phyloP scores from a whole-genome alignment of 2,113 vertebrate genomes.

The Orcinus orca region DNA sequence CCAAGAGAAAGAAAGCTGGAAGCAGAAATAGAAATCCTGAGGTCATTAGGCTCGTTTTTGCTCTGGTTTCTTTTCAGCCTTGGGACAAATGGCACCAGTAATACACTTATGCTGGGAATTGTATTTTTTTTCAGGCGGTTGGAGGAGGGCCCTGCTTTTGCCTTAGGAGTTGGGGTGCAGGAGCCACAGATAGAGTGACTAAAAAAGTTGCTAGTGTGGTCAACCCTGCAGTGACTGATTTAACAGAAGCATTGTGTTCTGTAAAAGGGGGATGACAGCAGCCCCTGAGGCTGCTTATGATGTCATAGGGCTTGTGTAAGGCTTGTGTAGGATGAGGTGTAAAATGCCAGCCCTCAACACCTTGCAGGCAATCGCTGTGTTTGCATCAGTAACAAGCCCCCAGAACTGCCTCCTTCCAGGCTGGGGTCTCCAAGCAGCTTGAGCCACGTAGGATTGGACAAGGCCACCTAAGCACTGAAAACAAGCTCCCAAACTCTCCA shows the following conservation, averaged over 20 bases:
- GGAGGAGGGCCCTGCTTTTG: background rate
- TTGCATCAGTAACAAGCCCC: background rate
- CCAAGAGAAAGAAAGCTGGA: background rate
- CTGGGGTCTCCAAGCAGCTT: background rate
- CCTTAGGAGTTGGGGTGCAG: background rate
- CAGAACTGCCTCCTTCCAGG: background rate
- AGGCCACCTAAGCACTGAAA: background rate
- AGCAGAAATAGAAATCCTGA: background rate
- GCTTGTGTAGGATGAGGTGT: background rate
- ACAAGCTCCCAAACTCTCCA: background rate
- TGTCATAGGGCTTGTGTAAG: background rate
- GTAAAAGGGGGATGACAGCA: background rate
- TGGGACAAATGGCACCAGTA: background rate
- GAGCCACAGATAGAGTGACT: background rate
- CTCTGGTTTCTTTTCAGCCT: background rate
- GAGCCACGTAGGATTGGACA: background rate
- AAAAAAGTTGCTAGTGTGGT: background rate
- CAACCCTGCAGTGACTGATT: background rate
- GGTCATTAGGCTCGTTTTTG: background rate
- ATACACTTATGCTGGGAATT: background rate
- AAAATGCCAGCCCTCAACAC: background rate
- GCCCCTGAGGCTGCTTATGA: no score
- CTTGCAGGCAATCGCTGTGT: background rate
- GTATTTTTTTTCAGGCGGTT: background rate
- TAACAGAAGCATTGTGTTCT: background rate